Percentiles rank a stretch among this genome's conserved stretches.
These are phyloP conservation scores for Heterotis niloticus DNA, from an alignment of 2,113 vertebrate species.

Conservation along the genomic window DNA sequence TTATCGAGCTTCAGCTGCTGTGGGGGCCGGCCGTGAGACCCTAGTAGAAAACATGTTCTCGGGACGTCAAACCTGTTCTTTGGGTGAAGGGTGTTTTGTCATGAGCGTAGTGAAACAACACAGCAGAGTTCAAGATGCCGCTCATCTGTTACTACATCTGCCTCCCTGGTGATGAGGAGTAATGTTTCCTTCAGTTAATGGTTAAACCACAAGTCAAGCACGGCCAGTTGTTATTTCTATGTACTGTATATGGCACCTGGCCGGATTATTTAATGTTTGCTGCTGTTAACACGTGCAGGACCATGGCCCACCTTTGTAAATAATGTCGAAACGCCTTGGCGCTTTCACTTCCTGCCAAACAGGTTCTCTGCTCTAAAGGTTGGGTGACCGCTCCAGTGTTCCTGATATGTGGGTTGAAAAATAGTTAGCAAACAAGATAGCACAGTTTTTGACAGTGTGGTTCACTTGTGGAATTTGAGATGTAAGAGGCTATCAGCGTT, in stretches of 20 bases:
- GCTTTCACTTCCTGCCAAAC: conserved; percentile 13
- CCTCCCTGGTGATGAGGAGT: too few relatives aligned
- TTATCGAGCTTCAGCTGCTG: too few relatives aligned
- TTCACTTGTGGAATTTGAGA: conserved; percentile 3
- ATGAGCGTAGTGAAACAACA: not conserved
- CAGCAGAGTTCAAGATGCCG: not conserved
- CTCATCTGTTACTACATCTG: too few relatives aligned
- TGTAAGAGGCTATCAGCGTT: not conserved
- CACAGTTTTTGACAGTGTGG: not conserved
- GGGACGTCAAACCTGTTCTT: conserved; percentile 46
- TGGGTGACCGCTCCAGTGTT: not conserved
- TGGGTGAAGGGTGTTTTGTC: not conserved
- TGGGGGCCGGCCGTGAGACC: not conserved
- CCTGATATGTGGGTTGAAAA: conserved; percentile 13
- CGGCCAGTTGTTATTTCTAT: too few relatives aligned
- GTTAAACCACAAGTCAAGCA: too few relatives aligned
- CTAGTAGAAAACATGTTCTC: conserved; percentile 26
- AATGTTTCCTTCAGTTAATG: too few relatives aligned
- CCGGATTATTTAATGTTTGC: too few relatives aligned
- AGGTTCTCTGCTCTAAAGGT: not conserved
- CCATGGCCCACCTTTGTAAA: not conserved
- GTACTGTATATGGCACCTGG: too few relatives aligned
- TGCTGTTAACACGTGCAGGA: too few relatives aligned
- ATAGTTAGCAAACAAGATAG: not conserved
- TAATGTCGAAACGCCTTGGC: not conserved